Conservation (phyloP, 2,888 invertebrate genomes). For the Drymonia ruficornis region DNA sequence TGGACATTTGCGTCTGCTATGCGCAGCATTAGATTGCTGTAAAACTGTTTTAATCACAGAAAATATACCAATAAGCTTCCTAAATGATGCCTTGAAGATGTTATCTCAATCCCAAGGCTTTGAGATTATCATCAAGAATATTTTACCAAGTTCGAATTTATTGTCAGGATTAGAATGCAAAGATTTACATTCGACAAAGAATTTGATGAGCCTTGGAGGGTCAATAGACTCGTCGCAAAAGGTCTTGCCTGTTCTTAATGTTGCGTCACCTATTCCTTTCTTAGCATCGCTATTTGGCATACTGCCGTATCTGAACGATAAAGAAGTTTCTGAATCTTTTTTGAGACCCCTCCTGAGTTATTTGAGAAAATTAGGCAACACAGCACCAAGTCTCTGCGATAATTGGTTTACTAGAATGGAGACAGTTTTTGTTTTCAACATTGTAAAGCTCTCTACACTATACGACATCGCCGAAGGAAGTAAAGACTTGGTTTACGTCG, state of each 20-base stretch:
- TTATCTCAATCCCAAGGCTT: conserved; percentile 77
- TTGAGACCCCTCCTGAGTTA: conserved; percentile 70
- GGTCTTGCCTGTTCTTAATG: conserved; percentile 67
- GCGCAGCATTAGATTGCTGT: conserved; percentile 69
- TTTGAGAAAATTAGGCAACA: conserved; percentile 63
- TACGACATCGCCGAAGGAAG: conserved; percentile 66
- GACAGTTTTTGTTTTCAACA: conserved; percentile 80
- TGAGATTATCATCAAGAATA: conserved; percentile 64
- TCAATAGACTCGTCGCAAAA: conserved; percentile 63
- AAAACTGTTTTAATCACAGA: conserved; percentile 60
- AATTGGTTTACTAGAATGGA: conserved; percentile 88
- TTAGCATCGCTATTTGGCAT: conserved; percentile 69
- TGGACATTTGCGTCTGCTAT: conserved; percentile 68
- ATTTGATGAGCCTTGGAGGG: conserved; percentile 64
- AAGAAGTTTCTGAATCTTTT: conserved; percentile 64
- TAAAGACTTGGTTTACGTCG: conserved; percentile 80
- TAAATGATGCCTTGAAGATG: conserved; percentile 57
- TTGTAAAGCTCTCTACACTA: conserved; percentile 70
- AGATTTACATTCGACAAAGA: conserved; percentile 61
- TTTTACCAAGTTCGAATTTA: conserved; percentile 69
- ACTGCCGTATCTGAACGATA: conserved; percentile 56
- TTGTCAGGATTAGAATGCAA: conserved; percentile 65
- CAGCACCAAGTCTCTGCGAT: conserved; percentile 68
- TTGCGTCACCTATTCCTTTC: conserved; percentile 69
- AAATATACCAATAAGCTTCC: conserved; percentile 54